phyloP scores from a whole-genome alignment of 1,140 invertebrate genomes.

The Drosophila ercepeae region DNA sequence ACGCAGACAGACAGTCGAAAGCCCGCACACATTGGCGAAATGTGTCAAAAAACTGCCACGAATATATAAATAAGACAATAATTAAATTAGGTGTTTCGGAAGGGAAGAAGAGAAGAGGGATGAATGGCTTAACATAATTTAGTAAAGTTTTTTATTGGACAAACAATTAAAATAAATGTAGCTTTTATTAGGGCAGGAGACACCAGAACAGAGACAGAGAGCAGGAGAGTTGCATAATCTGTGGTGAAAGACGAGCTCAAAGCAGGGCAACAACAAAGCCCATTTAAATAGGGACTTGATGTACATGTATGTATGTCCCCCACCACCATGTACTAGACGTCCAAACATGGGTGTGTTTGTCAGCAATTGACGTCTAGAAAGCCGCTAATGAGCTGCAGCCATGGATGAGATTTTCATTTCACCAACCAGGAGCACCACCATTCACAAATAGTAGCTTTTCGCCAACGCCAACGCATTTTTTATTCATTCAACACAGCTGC shows the following conservation, averaged over 20 bases:
- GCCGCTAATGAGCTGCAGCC: constrained; percentile 65
- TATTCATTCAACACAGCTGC: constrained; percentile 43
- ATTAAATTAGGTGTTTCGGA: constrained; percentile 36
- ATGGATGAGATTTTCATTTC: constrained; percentile 6
- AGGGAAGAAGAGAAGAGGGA: not conserved
- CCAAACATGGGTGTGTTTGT: too few species aligned
- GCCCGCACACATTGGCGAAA: constrained; percentile 3
- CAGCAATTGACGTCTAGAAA: too few species aligned
- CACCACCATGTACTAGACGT: constrained; percentile 35
- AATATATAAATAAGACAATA: constrained; percentile 42
- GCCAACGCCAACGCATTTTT: constrained; percentile 9
- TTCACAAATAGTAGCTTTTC: constrained; percentile 30
- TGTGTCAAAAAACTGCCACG: constrained; percentile 38
- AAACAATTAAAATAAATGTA: constrained; percentile 18
- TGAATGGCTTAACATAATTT: not conserved
- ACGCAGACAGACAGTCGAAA: not conserved
- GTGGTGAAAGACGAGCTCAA: constrained; percentile 34
- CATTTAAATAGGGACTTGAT: constrained; percentile 31
- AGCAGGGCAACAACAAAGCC: constrained; percentile 22
- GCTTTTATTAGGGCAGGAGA: constrained; percentile 16
- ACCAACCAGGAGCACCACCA: constrained; percentile 34
- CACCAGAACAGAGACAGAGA: not conserved
- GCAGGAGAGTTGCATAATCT: constrained; percentile 48
- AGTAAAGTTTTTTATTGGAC: constrained; percentile 1
- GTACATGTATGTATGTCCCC: constrained; percentile 5